phyloP scores from a whole-genome alignment of 2,797 vertebrate species.

The Sebastiscus albofasciatus region DNA sequence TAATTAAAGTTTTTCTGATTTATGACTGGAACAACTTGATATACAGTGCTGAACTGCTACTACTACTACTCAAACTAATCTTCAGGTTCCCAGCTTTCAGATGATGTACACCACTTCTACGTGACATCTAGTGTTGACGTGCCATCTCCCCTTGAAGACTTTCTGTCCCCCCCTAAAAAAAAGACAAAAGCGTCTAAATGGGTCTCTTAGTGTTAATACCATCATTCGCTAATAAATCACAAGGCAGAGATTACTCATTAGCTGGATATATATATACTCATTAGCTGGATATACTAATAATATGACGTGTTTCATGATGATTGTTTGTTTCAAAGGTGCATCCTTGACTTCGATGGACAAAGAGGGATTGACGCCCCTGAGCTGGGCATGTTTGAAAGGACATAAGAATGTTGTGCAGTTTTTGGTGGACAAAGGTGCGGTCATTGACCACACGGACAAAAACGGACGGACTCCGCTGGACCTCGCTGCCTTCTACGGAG shows the following conservation, averaged over 20 bases:
- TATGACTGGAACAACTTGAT: too few relatives aligned
- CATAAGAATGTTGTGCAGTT: slow-evolving; percentile 93
- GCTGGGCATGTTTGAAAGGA: slow-evolving; percentile 98
- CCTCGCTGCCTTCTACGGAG: slow-evolving; percentile 96
- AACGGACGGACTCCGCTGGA: slow-evolving; percentile 97
- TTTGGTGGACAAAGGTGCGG: slow-evolving; percentile 93
- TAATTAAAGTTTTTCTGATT: too few relatives aligned
- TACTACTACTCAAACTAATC: too few relatives aligned
- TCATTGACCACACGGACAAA: slow-evolving; percentile 96
- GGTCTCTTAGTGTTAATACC: neutral
- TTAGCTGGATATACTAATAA: neutral
- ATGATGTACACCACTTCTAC: too few relatives aligned
- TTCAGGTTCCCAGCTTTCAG: too few relatives aligned
- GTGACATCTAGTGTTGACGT: too few relatives aligned
- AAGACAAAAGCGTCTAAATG: too few relatives aligned
- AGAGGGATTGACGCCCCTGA: slow-evolving; percentile 94
- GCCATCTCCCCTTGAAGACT: accelerated
- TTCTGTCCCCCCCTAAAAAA: too few relatives aligned
- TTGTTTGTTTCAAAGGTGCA: slow-evolving; percentile 84
- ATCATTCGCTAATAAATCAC: neutral
- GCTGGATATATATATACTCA: neutral
- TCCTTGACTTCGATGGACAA: slow-evolving; percentile 93
- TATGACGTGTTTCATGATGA: neutral
- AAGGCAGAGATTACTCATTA: neutral
- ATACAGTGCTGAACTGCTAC: too few relatives aligned